phyloP scores from a whole-genome alignment of 2,113 vertebrate species.

The Corvus moneduloides region DNA sequence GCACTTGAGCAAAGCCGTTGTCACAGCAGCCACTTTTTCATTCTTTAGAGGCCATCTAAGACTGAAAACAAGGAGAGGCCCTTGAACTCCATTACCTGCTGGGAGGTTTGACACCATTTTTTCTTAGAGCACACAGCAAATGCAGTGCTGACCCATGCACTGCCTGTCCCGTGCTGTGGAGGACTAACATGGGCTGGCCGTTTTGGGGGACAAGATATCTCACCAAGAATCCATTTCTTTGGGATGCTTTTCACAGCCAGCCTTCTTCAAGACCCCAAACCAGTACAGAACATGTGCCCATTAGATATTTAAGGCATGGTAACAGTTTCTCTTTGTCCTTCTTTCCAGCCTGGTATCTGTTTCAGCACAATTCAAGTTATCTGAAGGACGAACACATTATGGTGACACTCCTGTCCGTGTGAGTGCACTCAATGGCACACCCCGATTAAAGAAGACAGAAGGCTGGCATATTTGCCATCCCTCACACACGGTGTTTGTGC shows the following conservation, averaged over 20 bases:
- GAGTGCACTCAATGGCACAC: background rate
- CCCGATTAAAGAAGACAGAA: background rate
- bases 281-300: rapidly evolving
- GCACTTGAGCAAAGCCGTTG: background rate
- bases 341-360: background rate
- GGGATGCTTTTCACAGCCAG: background rate
- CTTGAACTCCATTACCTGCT: background rate
- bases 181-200: background rate
- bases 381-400: background rate
- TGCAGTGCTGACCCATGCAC: rapidly evolving
- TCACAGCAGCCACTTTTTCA: background rate
- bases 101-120: background rate
- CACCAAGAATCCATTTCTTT: background rate
- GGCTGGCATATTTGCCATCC: background rate
- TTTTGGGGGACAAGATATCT: background rate
- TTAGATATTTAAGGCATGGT: background rate
- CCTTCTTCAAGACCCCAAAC: background rate
- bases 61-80: background rate
- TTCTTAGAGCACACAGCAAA: background rate
- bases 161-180: background rate
- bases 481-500: background rate
- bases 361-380: background rate
- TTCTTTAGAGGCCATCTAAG: background rate
- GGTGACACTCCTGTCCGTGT: rapidly evolving
- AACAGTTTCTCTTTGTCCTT: background rate